Evolutionary conservation across 2,888 invertebrate species (phyloP), one percentile per base, ranked within the genome.

Genomic region (Erebia palarica): DNA sequence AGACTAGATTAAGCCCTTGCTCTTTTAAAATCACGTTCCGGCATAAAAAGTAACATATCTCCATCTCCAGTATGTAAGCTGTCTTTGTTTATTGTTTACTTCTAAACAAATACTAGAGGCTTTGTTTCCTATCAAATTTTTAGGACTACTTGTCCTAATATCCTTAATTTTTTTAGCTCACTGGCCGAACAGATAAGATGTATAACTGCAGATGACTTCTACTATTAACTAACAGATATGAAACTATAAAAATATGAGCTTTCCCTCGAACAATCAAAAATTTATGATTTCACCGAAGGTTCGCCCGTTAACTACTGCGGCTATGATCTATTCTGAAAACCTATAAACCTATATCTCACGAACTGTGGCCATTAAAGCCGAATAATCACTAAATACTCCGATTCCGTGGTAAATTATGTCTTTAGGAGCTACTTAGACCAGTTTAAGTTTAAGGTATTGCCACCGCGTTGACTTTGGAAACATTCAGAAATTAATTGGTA

Each of bases 311-410:
- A 16, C 65, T 2, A 16, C n/a, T 13, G 21, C 18, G 9, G 47
- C 49, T 63, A 60, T 49, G 76, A 78, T 74, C 75, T 81, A 74
- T 91, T 91, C 90, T 84, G 80, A 84, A 86, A 88, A 89, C 78
- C 87, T 72, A 86, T 92, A 90, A 92, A 90, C 90, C 88, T 84
- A 90, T 79, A 86, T 89, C 73, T 76, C 76, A 76, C 67, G 65
- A 78, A 74, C 76, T 76, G 75, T 71, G 72, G 77, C 74, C 58
- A 70, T 73, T 69, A 74, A 75, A 72, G 63, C 70, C 55, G 61
- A 59, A 68, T 70, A 71, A 74, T 74, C 71, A 73, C 71, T 68
- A 53, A 74, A 66, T 69, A 58, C 55, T 67, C 70, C 71, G 65
- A 73, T 75, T 68, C 68, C 44, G 71, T 73, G 72, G 71, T 76